phyloP scores from a whole-genome alignment of 2,113 vertebrate species.

The Pyxicephalus adspersus region DNA sequence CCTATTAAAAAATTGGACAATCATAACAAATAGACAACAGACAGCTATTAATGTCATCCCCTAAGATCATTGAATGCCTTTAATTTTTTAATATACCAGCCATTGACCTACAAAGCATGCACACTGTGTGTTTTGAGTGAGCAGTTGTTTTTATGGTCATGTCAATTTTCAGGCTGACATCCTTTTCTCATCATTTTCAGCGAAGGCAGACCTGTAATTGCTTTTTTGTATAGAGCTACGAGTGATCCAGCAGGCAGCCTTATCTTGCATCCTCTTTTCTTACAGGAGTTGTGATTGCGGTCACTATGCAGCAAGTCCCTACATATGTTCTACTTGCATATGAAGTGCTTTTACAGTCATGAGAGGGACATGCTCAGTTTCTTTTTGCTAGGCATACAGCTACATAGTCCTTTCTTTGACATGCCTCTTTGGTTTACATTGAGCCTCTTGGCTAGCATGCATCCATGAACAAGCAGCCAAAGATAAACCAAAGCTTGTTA shows the following conservation, averaged over 20 bases:
- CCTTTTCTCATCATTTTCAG: neutral
- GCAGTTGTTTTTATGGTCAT: neutral
- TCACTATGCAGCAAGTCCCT: neutral
- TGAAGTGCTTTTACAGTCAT: neutral
- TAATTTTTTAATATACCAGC: too few relatives aligned
- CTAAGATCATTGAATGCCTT: too few relatives aligned
- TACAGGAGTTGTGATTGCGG: neutral
- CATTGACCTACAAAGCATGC: neutral
- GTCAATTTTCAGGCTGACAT: neutral
- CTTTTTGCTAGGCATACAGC: neutral
- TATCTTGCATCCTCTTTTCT: neutral
- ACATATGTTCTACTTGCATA: neutral
- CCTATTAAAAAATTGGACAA: too few relatives aligned
- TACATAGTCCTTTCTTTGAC: slow-evolving; percentile 26
- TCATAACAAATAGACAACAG: too few relatives aligned
- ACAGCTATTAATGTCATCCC: too few relatives aligned
- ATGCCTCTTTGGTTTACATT: slow-evolving; percentile 1
- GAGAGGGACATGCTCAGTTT: slow-evolving; percentile 13
- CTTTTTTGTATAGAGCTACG: neutral
- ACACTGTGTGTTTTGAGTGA: neutral
- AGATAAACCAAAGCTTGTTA: neutral
- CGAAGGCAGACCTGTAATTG: neutral
- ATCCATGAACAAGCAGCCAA: slow-evolving; percentile 11
- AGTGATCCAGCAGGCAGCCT: neutral
- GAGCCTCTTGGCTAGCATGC: slow-evolving; percentile 7